Evolutionary conservation across 2,797 vertebrate genomes (phyloP).

Genomic region (Cuculus canorus): DNA sequence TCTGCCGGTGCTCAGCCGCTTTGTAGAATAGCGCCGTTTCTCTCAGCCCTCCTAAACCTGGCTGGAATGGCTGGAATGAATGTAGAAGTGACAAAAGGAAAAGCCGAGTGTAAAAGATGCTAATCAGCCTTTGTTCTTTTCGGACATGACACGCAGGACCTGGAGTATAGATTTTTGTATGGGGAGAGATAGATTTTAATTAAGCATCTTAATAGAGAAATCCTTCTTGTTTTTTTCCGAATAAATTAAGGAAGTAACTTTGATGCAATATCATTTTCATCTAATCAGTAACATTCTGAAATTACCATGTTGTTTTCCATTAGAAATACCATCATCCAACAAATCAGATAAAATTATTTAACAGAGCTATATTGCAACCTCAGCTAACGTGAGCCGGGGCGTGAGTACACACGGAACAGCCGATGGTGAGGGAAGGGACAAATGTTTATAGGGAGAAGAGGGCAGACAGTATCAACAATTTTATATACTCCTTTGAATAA

Average conservation of each 20-base stretch:
- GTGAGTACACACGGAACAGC: neutral
- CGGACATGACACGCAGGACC: conserved; percentile 62
- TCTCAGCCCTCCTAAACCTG: conserved; percentile 11
- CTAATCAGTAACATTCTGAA: conserved; percentile 82
- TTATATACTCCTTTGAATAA: neutral
- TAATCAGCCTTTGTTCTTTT: conserved; percentile 69
- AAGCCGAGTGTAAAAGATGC: conserved; percentile 59
- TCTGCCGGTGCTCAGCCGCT: neutral
- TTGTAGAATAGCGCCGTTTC: neutral
- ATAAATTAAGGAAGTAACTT: conserved; percentile 84
- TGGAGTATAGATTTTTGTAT: conserved; percentile 62
- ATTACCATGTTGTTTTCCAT: conserved; percentile 83
- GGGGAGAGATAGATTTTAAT: conserved; percentile 75
- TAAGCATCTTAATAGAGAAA: conserved; percentile 80
- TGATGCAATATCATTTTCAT: conserved; percentile 83
- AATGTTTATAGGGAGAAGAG: conserved; percentile 18
- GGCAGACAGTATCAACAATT: conserved; percentile 19
- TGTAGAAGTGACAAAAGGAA: conserved; percentile 36
- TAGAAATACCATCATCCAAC: conserved; percentile 78
- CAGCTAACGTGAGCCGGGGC: conserved; percentile 63
- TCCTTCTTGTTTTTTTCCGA: conserved; percentile 79
- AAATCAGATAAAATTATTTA: conserved; percentile 77
- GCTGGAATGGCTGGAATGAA: conserved; percentile 1
- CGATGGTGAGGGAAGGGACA: conserved; percentile 4
- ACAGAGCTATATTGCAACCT: conserved; percentile 68